A percentile compares a stretch with the other conserved stretches of the same genome.
Conservation (phyloP, 2,113 vertebrate genomes). For the Erpornis zantholeuca region DNA sequence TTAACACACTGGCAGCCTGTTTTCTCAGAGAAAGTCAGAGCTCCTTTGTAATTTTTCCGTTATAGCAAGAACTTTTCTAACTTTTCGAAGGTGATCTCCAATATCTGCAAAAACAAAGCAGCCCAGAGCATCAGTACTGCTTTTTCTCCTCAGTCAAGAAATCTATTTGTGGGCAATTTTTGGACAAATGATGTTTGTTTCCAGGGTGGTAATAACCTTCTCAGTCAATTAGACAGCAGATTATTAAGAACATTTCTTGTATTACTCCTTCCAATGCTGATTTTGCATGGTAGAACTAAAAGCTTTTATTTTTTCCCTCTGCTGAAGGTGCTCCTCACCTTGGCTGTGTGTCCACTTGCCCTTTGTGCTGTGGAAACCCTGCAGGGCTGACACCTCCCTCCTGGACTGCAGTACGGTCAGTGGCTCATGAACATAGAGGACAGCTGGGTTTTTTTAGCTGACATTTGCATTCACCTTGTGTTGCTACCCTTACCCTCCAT, state of each 20-base stretch:
- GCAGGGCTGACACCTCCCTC: accelerated
- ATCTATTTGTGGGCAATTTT: background rate
- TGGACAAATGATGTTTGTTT: background rate
- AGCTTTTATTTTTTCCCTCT: background rate
- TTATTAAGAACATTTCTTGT: background rate
- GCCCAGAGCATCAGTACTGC: background rate
- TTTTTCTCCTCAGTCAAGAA: background rate
- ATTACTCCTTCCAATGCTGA: background rate
- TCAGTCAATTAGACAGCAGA: background rate
- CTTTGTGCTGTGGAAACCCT: background rate
- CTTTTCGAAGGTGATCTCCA: background rate
- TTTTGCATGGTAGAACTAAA: background rate
- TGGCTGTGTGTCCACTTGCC: background rate
- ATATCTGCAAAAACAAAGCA: background rate
- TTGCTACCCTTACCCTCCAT: accelerated
- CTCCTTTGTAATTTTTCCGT: constrained; percentile 27
- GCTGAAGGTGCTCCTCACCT: background rate
- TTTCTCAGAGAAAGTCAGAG: background rate
- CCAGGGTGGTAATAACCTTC: background rate
- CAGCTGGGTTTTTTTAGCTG: background rate
- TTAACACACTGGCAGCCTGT: background rate
- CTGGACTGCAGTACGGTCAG: background rate
- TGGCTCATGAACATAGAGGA: background rate
- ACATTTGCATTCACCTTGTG: background rate
- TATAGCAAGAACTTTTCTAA: background rate